Percentiles rank a stretch among this genome's conserved stretches.
Evolutionary conservation across 2,113 vertebrate species (phyloP).

Genomic region (Periophthalmus modestus): DNA sequence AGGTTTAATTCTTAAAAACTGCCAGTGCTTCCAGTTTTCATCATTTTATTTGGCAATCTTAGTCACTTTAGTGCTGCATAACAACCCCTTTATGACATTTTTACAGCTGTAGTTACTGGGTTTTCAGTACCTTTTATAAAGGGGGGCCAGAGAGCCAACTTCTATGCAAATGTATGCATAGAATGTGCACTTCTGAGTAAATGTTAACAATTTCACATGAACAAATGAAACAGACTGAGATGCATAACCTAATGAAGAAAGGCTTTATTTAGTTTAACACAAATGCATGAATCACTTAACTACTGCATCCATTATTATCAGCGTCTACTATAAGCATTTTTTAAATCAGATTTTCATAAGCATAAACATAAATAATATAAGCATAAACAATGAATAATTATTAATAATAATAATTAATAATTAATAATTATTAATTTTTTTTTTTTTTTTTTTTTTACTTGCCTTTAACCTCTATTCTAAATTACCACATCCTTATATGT

Average conservation of each 20-base stretch:
- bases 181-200: neutral
- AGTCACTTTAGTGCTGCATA: neutral
- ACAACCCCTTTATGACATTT: neutral
- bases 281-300: neutral
- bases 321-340: no score
- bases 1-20: no score
- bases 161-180: neutral
- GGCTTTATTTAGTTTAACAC: neutral
- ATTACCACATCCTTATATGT: neutral
- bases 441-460: no score
- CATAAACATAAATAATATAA: no score
- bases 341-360: neutral
- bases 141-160: neutral
- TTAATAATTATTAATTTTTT: no score
- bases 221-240: neutral
- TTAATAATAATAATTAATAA: no score
- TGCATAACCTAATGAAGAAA: neutral
- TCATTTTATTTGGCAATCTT: neutral
- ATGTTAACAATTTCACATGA: neutral
- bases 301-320: neutral
- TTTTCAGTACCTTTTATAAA: slow-evolving; percentile 1
- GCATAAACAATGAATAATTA: neutral
- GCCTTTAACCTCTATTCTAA: neutral
- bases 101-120: neutral
- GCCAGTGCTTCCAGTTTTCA: neutral